A percentile compares a stretch with the other conserved stretches of the same genome.
These are phyloP conservation scores for Diarsia dahlii DNA, from an alignment of 2,888 invertebrate species.

Conservation along the genomic window DNA sequence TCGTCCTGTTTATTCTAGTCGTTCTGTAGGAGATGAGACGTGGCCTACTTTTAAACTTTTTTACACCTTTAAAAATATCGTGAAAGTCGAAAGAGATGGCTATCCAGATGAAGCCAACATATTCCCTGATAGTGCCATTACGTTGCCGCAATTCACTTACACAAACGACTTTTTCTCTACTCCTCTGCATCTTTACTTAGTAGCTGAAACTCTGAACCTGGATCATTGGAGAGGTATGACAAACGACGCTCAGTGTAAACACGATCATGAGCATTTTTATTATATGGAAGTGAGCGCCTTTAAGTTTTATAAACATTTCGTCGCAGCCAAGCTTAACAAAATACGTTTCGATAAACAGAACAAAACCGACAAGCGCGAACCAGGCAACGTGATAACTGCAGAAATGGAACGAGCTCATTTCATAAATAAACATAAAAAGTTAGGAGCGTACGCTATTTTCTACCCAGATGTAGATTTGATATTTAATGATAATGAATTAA, in stretches of 20 bases:
- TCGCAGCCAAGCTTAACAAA: neutral
- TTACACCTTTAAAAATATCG: neutral
- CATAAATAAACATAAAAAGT: neutral
- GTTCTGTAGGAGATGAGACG: neutral
- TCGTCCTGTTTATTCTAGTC: neutral
- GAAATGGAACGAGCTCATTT: neutral
- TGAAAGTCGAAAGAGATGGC: neutral
- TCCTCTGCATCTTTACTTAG: neutral
- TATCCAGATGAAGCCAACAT: neutral
- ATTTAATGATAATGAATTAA: conserved; percentile 7
- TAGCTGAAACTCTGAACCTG: neutral
- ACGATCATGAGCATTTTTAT: neutral
- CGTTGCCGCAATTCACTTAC: neutral
- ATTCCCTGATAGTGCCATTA: neutral
- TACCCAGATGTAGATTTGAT: neutral
- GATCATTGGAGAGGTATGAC: neutral
- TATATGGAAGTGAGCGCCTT: neutral
- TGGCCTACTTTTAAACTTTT: neutral
- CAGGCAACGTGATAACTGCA: neutral
- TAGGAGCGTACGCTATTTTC: conserved; percentile 4
- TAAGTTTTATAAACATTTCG: neutral
- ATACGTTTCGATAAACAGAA: neutral
- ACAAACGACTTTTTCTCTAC: neutral
- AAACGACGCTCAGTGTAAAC: neutral
- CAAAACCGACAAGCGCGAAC: neutral